These are phyloP conservation scores for Axis porcinus DNA, from an alignment of 2,113 vertebrate genomes.

Conservation along the genomic window DNA sequence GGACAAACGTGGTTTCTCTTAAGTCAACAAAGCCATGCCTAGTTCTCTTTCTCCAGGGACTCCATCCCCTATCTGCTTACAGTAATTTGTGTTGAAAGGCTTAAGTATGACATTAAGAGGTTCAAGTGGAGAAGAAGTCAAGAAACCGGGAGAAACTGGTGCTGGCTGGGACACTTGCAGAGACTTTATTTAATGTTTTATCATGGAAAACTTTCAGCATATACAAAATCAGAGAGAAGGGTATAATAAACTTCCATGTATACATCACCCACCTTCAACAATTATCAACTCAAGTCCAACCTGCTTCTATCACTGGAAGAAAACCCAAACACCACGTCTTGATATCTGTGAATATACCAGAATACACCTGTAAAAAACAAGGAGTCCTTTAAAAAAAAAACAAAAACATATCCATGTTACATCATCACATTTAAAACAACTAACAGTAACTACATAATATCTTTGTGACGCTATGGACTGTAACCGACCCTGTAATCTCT, in stretches of 20 bases:
- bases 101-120: background rate
- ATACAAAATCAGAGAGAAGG: background rate
- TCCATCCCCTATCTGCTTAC: background rate
- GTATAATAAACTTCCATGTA: background rate
- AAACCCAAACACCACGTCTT: background rate
- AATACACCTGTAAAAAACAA: background rate
- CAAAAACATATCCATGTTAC: background rate
- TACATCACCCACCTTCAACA: background rate
- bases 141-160: background rate
- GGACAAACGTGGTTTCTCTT: background rate
- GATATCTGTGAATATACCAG: background rate
- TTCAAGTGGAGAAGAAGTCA: background rate
- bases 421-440: background rate
- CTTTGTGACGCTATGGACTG: background rate
- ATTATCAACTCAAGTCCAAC: background rate
- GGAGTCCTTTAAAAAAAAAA: background rate
- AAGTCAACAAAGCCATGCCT: background rate
- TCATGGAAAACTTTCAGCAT: background rate
- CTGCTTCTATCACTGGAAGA: background rate
- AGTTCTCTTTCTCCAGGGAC: background rate
- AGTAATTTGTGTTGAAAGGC: background rate
- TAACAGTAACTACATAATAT: background rate
- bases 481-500: accelerated
- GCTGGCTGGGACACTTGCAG: background rate
- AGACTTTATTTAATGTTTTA: background rate